Conservation (phyloP, 1,140 invertebrate genomes). For the Galleria mellonella region DNA sequence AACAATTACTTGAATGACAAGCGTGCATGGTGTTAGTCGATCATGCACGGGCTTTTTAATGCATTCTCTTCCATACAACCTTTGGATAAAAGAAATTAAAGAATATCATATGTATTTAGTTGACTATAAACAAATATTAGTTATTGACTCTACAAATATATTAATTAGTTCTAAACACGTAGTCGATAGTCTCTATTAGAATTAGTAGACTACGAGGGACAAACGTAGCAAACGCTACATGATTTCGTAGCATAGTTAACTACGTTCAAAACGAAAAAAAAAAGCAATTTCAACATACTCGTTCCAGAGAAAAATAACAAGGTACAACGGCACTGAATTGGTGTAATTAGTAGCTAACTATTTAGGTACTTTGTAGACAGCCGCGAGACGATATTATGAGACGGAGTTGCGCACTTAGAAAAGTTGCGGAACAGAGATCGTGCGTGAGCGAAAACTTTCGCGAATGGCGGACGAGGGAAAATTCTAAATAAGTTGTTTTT, state of each 20-base stretch:
- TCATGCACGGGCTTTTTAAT: too few species aligned
- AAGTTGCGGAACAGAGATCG: constrained; percentile 20
- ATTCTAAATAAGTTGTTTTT: constrained; percentile 21
- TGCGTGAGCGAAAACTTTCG: constrained; percentile 2
- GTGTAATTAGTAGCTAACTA: constrained; percentile 34
- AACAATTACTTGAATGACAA: too few species aligned
- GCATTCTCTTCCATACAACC: too few species aligned
- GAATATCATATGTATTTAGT: too few species aligned
- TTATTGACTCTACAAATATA: too few species aligned
- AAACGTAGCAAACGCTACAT: constrained; percentile 17
- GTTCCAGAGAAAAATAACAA: neutral
- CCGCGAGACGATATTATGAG: constrained; percentile 44
- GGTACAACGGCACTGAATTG: constrained; percentile 18
- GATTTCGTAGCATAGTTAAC: constrained; percentile 18
- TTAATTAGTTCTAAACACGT: too few species aligned
- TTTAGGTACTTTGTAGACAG: constrained; percentile 32
- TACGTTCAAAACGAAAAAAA: too few species aligned
- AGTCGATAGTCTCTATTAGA: too few species aligned
- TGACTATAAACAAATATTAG: too few species aligned
- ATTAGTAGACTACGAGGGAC: neutral
- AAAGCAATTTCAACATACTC: too few species aligned
- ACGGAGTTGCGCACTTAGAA: constrained; percentile 40
- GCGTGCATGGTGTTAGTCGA: too few species aligned
- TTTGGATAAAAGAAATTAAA: too few species aligned
- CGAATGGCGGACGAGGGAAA: neutral